Conservation (phyloP, 2,797 vertebrate species). For the Buceros bicornis region DNA sequence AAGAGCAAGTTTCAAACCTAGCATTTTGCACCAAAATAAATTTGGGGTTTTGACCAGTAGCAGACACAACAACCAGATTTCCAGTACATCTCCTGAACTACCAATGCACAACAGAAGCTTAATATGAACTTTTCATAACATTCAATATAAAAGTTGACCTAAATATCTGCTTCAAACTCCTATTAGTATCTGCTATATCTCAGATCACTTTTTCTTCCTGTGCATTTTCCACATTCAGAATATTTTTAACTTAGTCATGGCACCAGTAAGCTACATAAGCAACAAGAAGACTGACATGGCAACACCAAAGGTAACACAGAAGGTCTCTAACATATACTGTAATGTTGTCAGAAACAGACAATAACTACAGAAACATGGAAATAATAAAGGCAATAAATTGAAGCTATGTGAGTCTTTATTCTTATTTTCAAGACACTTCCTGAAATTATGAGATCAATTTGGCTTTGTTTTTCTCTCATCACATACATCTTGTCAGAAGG, state of each 20-base stretch:
- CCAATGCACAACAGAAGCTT: background rate
- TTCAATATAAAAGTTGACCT: background rate
- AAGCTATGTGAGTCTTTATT: background rate
- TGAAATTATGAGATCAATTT: conserved; percentile 38
- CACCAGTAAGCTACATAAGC: background rate
- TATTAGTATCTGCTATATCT: background rate
- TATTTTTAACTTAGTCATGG: background rate
- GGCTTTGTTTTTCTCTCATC: conserved; percentile 1
- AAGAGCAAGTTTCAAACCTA: background rate
- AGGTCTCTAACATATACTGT: background rate
- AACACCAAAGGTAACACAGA: background rate
- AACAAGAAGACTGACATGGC: background rate
- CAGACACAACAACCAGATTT: background rate
- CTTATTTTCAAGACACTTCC: conserved; percentile 10
- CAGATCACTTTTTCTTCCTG: background rate
- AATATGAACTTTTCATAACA: background rate
- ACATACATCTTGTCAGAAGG: background rate
- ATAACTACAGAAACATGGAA: background rate
- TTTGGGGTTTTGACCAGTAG: background rate
- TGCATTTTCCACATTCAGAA: background rate
- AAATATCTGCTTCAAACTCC: background rate
- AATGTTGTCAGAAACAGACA: background rate
- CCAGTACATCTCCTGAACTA: background rate
- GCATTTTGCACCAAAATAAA: background rate
- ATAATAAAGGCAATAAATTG: background rate